Conservation (phyloP, 2,888 invertebrate species). For the Silvanus unidentatus region DNA sequence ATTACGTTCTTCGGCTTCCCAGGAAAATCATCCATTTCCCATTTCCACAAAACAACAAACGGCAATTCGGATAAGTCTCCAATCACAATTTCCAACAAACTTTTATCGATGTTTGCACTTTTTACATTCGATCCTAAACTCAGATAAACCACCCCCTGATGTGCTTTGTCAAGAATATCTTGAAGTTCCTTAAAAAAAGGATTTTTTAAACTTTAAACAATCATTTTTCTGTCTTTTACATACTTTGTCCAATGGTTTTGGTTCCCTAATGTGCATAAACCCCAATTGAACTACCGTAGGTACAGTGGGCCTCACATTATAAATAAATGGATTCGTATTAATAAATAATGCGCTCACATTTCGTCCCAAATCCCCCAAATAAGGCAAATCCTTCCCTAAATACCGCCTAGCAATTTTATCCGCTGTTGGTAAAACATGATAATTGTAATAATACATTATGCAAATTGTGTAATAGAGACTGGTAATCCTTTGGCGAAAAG, state of each 20-base stretch:
- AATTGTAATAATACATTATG: slow-evolving; percentile 25
- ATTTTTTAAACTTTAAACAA: neutral
- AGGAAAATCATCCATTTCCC: neutral
- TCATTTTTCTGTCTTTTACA: neutral
- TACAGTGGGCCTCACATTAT: slow-evolving; percentile 33
- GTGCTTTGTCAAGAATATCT: neutral
- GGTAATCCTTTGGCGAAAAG: slow-evolving; percentile 39
- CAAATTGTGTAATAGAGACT: slow-evolving; percentile 32
- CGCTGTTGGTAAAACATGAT: slow-evolving; percentile 26
- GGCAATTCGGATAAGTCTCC: neutral
- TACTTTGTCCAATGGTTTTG: neutral
- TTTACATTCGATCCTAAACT: neutral
- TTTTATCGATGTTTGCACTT: neutral
- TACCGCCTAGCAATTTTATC: slow-evolving; percentile 33
- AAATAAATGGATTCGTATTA: slow-evolving; percentile 36
- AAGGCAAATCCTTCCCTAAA: slow-evolving; percentile 37
- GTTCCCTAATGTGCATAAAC: slow-evolving; percentile 30
- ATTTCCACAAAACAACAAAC: neutral
- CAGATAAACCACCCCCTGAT: neutral
- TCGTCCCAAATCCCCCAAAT: slow-evolving; percentile 33
- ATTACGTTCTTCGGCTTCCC: neutral
- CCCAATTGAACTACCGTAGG: slow-evolving; percentile 35
- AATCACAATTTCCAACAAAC: neutral
- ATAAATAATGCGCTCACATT: slow-evolving; percentile 36
- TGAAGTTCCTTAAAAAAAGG: neutral